Percentiles rank a stretch among this genome's conserved stretches.
These are phyloP conservation scores for Spongia lamella DNA, from an alignment of 37 sponge, comb jelly and placozoan species.

Conservation along the genomic window DNA sequence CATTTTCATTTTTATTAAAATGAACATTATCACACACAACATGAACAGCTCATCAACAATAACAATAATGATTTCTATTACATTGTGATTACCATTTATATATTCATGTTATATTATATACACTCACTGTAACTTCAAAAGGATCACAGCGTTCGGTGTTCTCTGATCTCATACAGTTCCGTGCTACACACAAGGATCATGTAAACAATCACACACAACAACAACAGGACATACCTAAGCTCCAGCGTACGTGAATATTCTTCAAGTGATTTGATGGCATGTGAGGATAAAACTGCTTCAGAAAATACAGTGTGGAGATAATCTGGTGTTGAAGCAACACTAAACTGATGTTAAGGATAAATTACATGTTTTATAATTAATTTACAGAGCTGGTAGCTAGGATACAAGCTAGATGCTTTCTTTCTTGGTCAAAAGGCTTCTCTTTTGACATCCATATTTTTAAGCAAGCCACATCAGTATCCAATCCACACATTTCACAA, in stretches of 20 bases:
- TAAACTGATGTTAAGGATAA: slow-evolving; percentile 3
- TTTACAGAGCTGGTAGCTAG: no score
- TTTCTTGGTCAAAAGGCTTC: slow-evolving; percentile 26
- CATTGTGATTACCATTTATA: no score
- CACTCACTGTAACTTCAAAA: no score
- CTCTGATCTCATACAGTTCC: no score
- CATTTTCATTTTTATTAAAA: no score
- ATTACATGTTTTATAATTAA: no score
- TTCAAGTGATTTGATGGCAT: slow-evolving; percentile 55
- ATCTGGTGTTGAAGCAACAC: slow-evolving; percentile 74
- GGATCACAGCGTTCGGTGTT: no score
- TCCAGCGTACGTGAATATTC: slow-evolving; percentile 75
- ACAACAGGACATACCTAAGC: slow-evolving; percentile 43
- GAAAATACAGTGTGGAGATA: slow-evolving; percentile 58
- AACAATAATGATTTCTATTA: no score
- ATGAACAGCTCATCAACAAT: no score
- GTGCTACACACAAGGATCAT: slow-evolving; percentile 8
- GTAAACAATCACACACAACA: slow-evolving; percentile 1
- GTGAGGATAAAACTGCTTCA: slow-evolving; percentile 73
- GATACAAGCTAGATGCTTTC: slow-evolving; percentile 66
- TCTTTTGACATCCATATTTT: slow-evolving; percentile 53
- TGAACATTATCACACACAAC: no score
- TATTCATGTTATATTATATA: no score
- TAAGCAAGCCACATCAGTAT: slow-evolving; percentile 53
- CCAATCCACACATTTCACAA: slow-evolving; percentile 62